These are phyloP conservation scores for Grapholita molesta DNA, from an alignment of 1,140 invertebrate species.

Conservation along the genomic window DNA sequence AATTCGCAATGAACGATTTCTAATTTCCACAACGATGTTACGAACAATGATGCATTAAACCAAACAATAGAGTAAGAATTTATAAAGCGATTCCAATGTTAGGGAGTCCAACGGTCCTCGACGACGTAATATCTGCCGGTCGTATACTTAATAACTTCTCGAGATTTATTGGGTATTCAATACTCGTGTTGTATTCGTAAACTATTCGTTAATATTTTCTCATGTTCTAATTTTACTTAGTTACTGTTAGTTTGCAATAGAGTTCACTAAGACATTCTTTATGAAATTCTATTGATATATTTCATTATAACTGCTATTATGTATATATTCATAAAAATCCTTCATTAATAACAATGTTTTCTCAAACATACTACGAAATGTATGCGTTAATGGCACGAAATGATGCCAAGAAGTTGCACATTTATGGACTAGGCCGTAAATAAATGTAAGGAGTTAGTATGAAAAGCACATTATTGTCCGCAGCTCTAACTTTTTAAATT, in stretches of 20 bases:
- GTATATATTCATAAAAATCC: no score
- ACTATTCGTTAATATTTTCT: background rate
- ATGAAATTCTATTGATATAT: no score
- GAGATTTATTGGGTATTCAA: background rate
- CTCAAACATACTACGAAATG: no score
- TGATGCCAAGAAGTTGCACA: no score
- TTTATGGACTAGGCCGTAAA: no score
- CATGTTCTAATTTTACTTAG: background rate
- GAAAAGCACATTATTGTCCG: no score
- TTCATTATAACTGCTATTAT: no score
- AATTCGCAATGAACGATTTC: constrained; percentile 33
- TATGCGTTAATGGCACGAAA: no score
- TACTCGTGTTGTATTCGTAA: background rate
- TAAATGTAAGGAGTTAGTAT: no score
- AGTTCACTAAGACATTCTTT: no score
- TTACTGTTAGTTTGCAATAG: background rate
- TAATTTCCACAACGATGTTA: constrained; percentile 21
- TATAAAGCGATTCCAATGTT: background rate
- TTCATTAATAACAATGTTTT: no score
- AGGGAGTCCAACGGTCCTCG: background rate
- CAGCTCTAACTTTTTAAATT: no score
- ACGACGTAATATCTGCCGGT: background rate
- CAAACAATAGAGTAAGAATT: background rate
- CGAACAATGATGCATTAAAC: constrained; percentile 15
- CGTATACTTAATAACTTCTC: background rate